A percentile compares a stretch with the other conserved stretches of the same genome.
These are phyloP conservation scores for Macroglossus sobrinus DNA, from an alignment of 2,113 vertebrate species.

Conservation along the genomic window DNA sequence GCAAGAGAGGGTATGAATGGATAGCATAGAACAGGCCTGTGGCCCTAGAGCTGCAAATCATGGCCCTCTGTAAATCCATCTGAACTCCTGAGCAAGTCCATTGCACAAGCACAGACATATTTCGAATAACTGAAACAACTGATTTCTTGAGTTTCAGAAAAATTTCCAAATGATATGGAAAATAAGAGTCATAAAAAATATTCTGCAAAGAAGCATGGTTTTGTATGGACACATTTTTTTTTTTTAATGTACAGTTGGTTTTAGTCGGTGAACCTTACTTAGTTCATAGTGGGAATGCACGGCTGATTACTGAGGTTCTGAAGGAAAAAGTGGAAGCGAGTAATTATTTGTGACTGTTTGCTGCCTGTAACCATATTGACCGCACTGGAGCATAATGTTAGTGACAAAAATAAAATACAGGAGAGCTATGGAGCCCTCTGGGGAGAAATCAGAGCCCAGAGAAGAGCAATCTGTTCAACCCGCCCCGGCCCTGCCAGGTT, in stretches of 20 bases:
- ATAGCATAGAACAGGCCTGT: rapidly evolving
- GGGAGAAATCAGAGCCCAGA: neutral
- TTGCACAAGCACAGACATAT: neutral
- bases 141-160: neutral
- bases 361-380: neutral
- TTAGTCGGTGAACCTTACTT: neutral
- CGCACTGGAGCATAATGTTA: neutral
- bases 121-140: neutral
- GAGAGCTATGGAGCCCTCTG: neutral
- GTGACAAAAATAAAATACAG: neutral
- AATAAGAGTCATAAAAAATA: neutral
- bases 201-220: neutral
- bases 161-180: neutral
- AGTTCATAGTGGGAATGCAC: rapidly evolving
- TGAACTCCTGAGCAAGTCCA: neutral
- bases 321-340: neutral
- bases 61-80: neutral
- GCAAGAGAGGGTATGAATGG: neutral
- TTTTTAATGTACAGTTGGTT: rapidly evolving
- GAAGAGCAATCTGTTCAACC: neutral
- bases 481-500: neutral
- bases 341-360: neutral
- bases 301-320: neutral
- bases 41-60: neutral
- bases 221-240: neutral